Percentiles rank a stretch among this genome's conserved stretches.
Evolutionary conservation across 2,797 vertebrate genomes (phyloP).

Genomic region (Acridotheres tristis): DNA sequence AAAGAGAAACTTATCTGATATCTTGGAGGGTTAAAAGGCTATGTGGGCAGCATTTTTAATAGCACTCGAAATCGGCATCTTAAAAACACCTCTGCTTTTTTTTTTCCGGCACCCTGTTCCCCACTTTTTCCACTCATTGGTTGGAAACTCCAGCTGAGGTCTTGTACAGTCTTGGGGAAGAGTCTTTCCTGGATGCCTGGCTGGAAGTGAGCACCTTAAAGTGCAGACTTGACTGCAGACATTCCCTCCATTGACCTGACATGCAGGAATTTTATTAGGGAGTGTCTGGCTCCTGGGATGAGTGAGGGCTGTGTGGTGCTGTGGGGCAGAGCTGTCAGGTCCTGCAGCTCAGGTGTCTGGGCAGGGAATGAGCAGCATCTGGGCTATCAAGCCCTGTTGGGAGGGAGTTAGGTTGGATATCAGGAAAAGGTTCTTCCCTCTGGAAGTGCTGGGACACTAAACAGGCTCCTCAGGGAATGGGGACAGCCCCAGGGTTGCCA

Average conservation of each 20-base stretch:
- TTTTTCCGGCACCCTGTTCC: background rate
- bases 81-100: conserved; percentile 71
- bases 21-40: conserved; percentile 96
- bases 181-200: background rate
- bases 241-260: background rate
- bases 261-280: background rate
- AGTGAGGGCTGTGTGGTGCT: background rate
- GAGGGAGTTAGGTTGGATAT: background rate
- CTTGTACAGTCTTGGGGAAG: background rate
- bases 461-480: background rate
- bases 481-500: rapidly evolving
- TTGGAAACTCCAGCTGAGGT: background rate
- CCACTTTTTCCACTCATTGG: background rate
- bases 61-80: conserved; percentile 79
- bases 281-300: background rate
- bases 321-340: background rate
- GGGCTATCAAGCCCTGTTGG: rapidly evolving
- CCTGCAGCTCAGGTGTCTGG: background rate
- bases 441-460: background rate
- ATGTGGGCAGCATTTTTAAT: conserved; percentile 93
- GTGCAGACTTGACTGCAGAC: background rate
- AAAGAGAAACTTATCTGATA: conserved; percentile 96
- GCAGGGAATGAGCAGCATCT: background rate
- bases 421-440: background rate
- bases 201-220: background rate